Evolutionary conservation across 64 coral and sea anemone genomes (phyloP), one percentile per base, ranked within the genome.

Genomic region (Dendronephthya gigantea): DNA sequence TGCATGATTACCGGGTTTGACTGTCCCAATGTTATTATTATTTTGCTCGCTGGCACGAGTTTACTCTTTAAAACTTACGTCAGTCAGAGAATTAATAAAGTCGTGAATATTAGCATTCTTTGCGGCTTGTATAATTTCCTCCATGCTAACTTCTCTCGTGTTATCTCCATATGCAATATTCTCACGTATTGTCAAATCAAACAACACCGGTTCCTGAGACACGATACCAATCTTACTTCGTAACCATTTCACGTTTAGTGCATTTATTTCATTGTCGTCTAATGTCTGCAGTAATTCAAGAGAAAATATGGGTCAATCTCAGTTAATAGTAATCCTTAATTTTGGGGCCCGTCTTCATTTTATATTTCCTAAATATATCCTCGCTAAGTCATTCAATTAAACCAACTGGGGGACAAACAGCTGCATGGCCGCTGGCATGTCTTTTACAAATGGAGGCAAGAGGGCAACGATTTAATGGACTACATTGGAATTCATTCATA

Each of bases 131-230:
- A 39, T 79, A 33, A 79, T 79, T 33, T 79, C 72, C 22, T 79
- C 72, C 30, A 50, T 55, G 19, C 85, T 33, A 29, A 96, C 88
- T 33, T 88, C 43, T 22, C 94, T 89, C 1, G 90, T 83, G 47
- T 96, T 96, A 38, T 96, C 94, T 5, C 94, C 94, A 45, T 96
- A 96, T 14, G 94, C 94, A 14, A 96, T 96, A 35, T 96, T 96
- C 25, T 96, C 90, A 47, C 91, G 91, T 36, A 79, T 79, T 39
- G 72, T 96, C 30, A 85, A 96, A 50, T 91, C 91, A 85, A 96
- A 96, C 75, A 96, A 83, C 0, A 96, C 84, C 9, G 94, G 94
- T 58, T 96, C 94, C 23, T 96, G 94, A 19, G 94, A 92, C 16
- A 96, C 94, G 15, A 96, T 92, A 33, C 94, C 91, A 27, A 92